Base-by-base conservation (phyloP, 2,888 invertebrate species). In the Heliconius ismenius region DNA sequence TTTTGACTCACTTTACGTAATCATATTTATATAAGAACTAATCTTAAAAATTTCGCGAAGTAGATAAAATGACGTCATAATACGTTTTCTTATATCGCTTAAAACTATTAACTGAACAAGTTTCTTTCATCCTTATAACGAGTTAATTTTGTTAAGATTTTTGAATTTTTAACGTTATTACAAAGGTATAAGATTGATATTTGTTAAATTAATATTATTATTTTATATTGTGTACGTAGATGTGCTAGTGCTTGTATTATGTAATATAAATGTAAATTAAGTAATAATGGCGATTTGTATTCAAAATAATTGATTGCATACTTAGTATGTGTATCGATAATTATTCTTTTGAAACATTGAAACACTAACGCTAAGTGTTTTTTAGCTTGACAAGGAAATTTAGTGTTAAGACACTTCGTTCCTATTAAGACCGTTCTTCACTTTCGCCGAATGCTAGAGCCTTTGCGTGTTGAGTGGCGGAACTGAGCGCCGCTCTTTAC, bases 91-190 rank as follows among this genome's bases (percentile, higher is more conserved):
- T 69, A 67, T 69, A 24, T 62, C 62, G 49, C 18, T 72, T 39
- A 62, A 32, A 69, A 62, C 39, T 58, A 76, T 49, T 72, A 63
- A 21, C 58, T 58, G 21, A 60, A 74, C 74, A 72, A 72, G 70
- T 64, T 76, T 76, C 70, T 76, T 76, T 58, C 63, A 72, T 76
- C 72, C 39, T 76, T 72, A 67, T 21, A 64, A 64, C 60, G 11
- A 36, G n/a, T 62, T 39, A 62, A 62, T 73, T 73, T 62, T 39
- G 11, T 54, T 13, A 4, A 49, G 36, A 24, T 73, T 18, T 26
- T 63, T 73, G 21, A n/a, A 73, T 28, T 43, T 62, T 62, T 24
- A 9, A 62, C 73, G 13, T 62, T 73, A 39, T 63, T 43, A 39
- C 62, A 2, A 21, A 10, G 3, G 1, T 13, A n/a, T 39, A 26